phyloP scores from a whole-genome alignment of 2,888 invertebrate genomes.

The Leptothorax acervorum region DNA sequence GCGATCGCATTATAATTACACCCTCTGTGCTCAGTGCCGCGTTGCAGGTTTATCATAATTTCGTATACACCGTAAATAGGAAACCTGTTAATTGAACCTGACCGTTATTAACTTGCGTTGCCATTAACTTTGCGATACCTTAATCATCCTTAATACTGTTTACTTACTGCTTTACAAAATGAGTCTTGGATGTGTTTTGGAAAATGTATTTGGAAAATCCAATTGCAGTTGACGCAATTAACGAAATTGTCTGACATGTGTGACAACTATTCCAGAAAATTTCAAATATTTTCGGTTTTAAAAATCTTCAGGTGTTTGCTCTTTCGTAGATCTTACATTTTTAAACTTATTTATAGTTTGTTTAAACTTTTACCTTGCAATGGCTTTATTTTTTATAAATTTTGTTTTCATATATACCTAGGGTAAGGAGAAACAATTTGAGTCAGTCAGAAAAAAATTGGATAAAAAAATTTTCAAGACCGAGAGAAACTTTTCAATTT shows the following conservation, averaged over 20 bases:
- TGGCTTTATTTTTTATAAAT: neutral
- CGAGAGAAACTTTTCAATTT: too few species aligned
- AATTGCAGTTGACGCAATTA: neutral
- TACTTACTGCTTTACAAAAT: neutral
- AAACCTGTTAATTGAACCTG: conserved; percentile 51
- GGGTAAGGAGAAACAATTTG: too few species aligned
- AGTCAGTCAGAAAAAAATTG: too few species aligned
- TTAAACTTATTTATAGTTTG: neutral
- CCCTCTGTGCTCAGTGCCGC: conserved; percentile 36
- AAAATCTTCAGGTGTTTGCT: neutral
- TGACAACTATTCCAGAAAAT: neutral
- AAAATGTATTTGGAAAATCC: neutral
- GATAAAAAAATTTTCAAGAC: too few species aligned
- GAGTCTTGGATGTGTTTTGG: neutral
- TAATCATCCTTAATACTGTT: conserved; percentile 23
- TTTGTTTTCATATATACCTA: neutral
- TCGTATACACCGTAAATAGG: conserved; percentile 40
- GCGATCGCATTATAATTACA: conserved; percentile 62
- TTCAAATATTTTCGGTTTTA: neutral
- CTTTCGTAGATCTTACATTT: neutral
- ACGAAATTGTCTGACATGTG: neutral
- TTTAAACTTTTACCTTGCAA: neutral
- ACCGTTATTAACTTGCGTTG: conserved; percentile 49
- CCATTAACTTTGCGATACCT: conserved; percentile 35
- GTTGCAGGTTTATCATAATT: conserved; percentile 56